Evolutionary conservation across 2,113 vertebrate species (phyloP).

Genomic region (Calonectris borealis): DNA sequence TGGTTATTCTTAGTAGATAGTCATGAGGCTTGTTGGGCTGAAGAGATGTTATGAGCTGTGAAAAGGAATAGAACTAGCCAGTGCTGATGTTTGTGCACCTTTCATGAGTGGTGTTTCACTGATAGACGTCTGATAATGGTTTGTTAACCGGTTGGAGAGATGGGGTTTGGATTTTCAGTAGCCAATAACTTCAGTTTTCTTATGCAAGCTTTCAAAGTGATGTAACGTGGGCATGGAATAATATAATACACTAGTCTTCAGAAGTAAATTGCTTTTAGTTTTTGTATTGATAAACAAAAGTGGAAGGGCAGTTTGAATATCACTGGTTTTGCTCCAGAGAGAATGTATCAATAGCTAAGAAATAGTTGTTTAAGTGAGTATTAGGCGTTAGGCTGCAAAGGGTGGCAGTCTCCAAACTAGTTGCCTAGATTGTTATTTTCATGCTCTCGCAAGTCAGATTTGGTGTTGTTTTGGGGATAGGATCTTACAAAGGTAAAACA

Average conservation of each 20-base stretch:
- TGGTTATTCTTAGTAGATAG: neutral
- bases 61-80: neutral
- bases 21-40: neutral
- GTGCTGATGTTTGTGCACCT: neutral
- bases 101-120: neutral
- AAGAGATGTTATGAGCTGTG: neutral
- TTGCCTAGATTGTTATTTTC: neutral
- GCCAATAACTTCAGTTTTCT: neutral
- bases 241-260: neutral
- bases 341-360: neutral
- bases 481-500: neutral
- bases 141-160: neutral
- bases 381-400: neutral
- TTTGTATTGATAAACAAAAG: neutral
- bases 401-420: neutral
- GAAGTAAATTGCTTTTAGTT: neutral
- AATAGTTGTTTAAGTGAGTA: neutral
- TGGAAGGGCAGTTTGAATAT: neutral
- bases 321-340: neutral
- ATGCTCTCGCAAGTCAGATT: neutral
- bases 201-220: neutral
- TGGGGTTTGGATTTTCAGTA: neutral
- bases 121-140: neutral
- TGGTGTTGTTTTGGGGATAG: neutral
- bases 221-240: neutral